Conservation (phyloP, 2,113 vertebrate genomes). For the Leptocoma aspasia region DNA sequence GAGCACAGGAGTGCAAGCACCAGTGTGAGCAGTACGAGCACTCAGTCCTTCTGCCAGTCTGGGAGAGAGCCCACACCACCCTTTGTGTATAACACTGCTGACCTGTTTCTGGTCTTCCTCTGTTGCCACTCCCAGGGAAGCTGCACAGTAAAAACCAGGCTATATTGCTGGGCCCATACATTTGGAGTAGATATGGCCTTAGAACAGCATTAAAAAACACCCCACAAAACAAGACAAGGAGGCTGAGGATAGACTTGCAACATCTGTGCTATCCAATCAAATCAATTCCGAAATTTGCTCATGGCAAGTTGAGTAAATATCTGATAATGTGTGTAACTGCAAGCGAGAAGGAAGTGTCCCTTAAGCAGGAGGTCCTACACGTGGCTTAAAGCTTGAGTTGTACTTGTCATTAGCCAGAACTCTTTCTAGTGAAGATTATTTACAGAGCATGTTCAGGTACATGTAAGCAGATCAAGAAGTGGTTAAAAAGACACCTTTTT, state of each 20-base stretch:
- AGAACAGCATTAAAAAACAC: not conserved
- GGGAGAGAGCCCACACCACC: not conserved
- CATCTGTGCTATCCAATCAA: not conserved
- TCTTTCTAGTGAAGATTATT: not conserved
- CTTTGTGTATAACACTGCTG: not conserved
- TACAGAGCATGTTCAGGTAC: not conserved
- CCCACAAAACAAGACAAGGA: not conserved
- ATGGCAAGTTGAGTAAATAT: not conserved
- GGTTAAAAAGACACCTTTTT: not conserved
- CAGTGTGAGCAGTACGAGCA: not conserved
- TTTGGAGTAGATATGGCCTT: not conserved
- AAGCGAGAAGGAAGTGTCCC: not conserved
- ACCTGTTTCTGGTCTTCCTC: not conserved
- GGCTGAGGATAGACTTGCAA: not conserved
- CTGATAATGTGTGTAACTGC: not conserved
- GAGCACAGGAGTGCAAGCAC: not conserved
- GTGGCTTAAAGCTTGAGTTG: not conserved
- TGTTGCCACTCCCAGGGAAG: not conserved
- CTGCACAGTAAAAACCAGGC: not conserved
- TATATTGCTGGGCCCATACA: not conserved
- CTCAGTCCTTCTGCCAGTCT: not conserved
- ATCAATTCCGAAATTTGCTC: not conserved
- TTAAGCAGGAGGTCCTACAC: not conserved
- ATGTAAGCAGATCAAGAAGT: not conserved
- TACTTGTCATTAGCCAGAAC: not conserved